Base-by-base conservation (phyloP, 1,140 invertebrate species). In the Parapsyche elsis region DNA sequence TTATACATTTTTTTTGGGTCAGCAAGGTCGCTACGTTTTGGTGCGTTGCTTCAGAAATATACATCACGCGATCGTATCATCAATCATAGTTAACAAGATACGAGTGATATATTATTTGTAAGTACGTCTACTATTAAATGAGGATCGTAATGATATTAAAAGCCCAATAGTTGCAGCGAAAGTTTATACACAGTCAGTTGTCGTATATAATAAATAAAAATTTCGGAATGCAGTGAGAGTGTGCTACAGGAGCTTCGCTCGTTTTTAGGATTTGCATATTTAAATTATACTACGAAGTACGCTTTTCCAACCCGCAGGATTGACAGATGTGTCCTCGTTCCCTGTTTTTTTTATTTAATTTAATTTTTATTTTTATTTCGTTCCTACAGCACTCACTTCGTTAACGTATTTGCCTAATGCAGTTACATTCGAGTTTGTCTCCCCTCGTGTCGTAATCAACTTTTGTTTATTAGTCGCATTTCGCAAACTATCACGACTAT, bases 221-320 rank as follows among this genome's bases (percentile, higher is more conserved):
- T 61, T 19, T 19, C 57, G n/a, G 57, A 19, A 61, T 61, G 57
- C 57, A 61, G 9, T 21, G 57, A 53, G 49, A 53, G 49, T 38
- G 30, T 38, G 2, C 49, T 53, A 12, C 16, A 14, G 12, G 10
- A 16, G 12, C 38, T 26, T 24, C 23, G 53, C n/a, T 16, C 12
- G 44, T 45, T 44, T 77, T 73, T 53, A 75, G n/a, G 30, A 82
- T 82, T 82, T 80, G 70, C 81, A 82, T 82, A 80, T 78, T 74
- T 57, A 82, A 82, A 82, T 82, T 82, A 80, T 73, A 59, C 61
- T 38, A 44, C 23, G 49, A 4, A 9, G 26, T 44, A 12, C 81
- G 64, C 76, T 76, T 75, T 80, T 80, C 79, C 79, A 67, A 45
- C 38, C 24, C 16, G 59, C 21, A 71, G 70, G 44, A 82, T 77